phyloP scores from a whole-genome alignment of 2,797 vertebrate species.

The Pteronotus mesoamericanus region DNA sequence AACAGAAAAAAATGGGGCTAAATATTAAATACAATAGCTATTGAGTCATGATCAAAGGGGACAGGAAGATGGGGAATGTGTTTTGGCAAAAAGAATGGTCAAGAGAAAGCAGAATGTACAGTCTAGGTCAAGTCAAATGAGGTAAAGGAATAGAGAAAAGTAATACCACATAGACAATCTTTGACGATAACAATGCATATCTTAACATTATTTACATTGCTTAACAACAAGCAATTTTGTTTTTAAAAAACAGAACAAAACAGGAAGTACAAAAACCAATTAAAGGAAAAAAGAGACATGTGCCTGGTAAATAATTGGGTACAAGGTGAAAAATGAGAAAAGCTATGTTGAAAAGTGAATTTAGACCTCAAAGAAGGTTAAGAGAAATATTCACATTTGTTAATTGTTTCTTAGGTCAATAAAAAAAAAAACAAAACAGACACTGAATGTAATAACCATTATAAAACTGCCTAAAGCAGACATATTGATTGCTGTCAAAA shows the following conservation, averaged over 20 bases:
- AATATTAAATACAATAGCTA: conserved; percentile 3
- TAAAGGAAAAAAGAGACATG: conserved; percentile 72
- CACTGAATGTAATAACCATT: conserved; percentile 32
- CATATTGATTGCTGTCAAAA: conserved; percentile 26
- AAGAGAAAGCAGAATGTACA: conserved; percentile 49
- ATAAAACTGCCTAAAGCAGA: conserved; percentile 12
- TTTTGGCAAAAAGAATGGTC: conserved; percentile 19
- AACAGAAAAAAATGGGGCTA: background rate
- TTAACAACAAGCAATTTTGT: conserved; percentile 77
- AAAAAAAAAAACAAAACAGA: background rate
- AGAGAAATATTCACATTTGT: conserved; percentile 56
- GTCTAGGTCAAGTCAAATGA: conserved; percentile 35
- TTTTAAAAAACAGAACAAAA: conserved; percentile 58
- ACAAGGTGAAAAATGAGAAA: conserved; percentile 60
- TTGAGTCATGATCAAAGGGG: conserved; percentile 34
- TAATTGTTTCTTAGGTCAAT: conserved; percentile 1
- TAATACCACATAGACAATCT: conserved; percentile 44
- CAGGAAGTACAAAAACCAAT: conserved; percentile 77
- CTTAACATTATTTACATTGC: conserved; percentile 76
- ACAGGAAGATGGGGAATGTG: background rate
- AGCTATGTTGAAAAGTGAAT: conserved; percentile 53
- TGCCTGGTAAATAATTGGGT: conserved; percentile 62
- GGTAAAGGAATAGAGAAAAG: conserved; percentile 54
- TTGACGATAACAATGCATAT: conserved; percentile 69
- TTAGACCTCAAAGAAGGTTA: conserved; percentile 50